Base-by-base conservation (phyloP, 2,888 invertebrate genomes). In the Tetragonisca angustula region DNA sequence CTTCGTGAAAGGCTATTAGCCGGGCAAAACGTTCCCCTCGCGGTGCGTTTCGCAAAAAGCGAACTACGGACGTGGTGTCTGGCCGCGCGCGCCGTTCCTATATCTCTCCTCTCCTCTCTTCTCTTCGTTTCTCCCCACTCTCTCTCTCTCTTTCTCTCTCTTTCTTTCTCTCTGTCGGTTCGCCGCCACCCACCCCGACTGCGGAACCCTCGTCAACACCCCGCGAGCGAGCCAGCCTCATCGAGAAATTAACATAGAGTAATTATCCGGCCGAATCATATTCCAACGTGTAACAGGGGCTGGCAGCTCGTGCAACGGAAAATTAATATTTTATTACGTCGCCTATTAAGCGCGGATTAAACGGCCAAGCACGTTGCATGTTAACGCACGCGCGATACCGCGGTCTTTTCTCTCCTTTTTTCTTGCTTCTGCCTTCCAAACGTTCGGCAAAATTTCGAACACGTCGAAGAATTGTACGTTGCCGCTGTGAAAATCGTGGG, bases 1-100 rank as follows among this genome's bases (percentile, higher is more conserved):
- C 86, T 80, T 87, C 87, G 86, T 88, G 88, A 91, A 92, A 91
- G 83, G 88, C 92, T 90, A 92, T 92, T 92, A 90, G 91, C 86
- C 87, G 87, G 76, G 88, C 85, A 88, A 91, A 91, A 92, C 86
- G 87, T 84, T 86, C 36, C 87, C 87, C 86, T 32, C 79, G 76
- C 74, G 89, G 87, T 84, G 78, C 76, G 76, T 65, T 82, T 76
- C 76, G 81, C 82, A 84, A 91, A 92, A 92, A 91, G 84, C 87
- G 74, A 36, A 36, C 62, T 74, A 79, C 76, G 80, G 54, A 82
- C 82, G 83, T 65, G 73, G 56, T 72, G 67, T 79, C 76, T 75
- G 74, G 62, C 61, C 67, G 70, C 61, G 59, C 67, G 19, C 81
- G 24, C 56, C 86, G 54, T 13, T 79, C 2, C 50, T 11, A 59